Evolutionary conservation across 2,888 invertebrate genomes (phyloP).

Genomic region (Drosophila conformis): DNA sequence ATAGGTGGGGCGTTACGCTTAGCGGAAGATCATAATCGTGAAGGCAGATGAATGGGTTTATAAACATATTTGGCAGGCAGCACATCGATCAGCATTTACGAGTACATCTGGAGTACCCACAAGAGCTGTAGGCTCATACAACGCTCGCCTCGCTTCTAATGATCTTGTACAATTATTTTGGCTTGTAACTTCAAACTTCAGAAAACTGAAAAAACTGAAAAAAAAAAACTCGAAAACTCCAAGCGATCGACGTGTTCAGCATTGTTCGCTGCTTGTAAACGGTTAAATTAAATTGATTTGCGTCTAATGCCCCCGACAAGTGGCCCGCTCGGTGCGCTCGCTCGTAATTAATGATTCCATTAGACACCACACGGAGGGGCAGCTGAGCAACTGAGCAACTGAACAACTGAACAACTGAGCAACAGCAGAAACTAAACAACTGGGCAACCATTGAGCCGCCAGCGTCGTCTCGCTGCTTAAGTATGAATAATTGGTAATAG

Average conservation of each 20-base stretch:
- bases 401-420: slow-evolving; percentile 22
- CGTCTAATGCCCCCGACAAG: slow-evolving; percentile 82
- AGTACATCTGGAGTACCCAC: slow-evolving; percentile 13
- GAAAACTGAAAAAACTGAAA: too few species aligned
- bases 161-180: slow-evolving; percentile 76
- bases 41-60: slow-evolving; percentile 77
- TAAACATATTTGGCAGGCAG: slow-evolving; percentile 77
- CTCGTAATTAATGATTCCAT: slow-evolving; percentile 80
- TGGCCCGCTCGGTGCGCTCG: slow-evolving; percentile 70
- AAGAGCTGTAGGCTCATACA: slow-evolving; percentile 14
- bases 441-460: slow-evolving; percentile 29
- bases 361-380: slow-evolving; percentile 72
- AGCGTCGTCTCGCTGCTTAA: slow-evolving; percentile 74
- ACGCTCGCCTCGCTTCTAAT: slow-evolving; percentile 52
- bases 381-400: slow-evolving; percentile 26
- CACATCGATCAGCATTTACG: slow-evolving; percentile 62
- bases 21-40: slow-evolving; percentile 36
- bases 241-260: background rate
- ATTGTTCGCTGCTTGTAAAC: slow-evolving; percentile 73
- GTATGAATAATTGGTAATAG: slow-evolving; percentile 82
- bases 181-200: slow-evolving; percentile 36
- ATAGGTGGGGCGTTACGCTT: slow-evolving; percentile 46
- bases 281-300: slow-evolving; percentile 82
- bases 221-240: background rate
- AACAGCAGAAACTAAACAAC: slow-evolving; percentile 32